Evolutionary conservation across 2,113 vertebrate species (phyloP).

Genomic region (Zosterops pallidus): DNA sequence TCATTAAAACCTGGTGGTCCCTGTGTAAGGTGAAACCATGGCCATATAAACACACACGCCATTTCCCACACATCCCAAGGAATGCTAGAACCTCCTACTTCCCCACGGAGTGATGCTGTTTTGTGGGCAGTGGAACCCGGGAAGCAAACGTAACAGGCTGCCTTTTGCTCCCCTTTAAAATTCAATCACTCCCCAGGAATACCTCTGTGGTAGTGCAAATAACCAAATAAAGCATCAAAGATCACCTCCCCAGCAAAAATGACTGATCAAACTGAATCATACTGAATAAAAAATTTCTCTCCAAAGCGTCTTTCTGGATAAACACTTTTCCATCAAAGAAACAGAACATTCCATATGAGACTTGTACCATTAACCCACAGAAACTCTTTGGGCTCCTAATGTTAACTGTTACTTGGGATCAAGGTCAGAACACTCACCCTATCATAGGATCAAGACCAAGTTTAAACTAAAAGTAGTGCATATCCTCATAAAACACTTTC

Average conservation of each 20-base stretch:
- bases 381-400: not conserved
- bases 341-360: not conserved
- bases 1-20: conserved; percentile 75
- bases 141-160: conserved; percentile 36
- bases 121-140: conserved; percentile 39
- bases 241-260: not conserved
- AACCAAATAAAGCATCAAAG: conserved; percentile 16
- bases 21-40: conserved; percentile 73
- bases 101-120: conserved; percentile 47
- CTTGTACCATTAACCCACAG: not conserved
- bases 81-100: conserved; percentile 59
- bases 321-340: not conserved
- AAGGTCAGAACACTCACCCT: not conserved
- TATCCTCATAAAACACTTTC: not conserved
- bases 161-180: conserved; percentile 14
- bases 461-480: not conserved
- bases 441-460: not conserved
- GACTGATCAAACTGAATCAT: not conserved
- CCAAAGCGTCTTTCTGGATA: not conserved
- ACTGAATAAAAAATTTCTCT: not conserved
- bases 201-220: not conserved
- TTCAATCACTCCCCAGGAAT: not conserved
- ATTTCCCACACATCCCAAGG: conserved; percentile 65
- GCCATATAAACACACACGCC: conserved; percentile 69
- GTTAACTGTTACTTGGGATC: not conserved